phyloP scores from a whole-genome alignment of 2,888 invertebrate genomes.

The Conchocele bisecta region DNA sequence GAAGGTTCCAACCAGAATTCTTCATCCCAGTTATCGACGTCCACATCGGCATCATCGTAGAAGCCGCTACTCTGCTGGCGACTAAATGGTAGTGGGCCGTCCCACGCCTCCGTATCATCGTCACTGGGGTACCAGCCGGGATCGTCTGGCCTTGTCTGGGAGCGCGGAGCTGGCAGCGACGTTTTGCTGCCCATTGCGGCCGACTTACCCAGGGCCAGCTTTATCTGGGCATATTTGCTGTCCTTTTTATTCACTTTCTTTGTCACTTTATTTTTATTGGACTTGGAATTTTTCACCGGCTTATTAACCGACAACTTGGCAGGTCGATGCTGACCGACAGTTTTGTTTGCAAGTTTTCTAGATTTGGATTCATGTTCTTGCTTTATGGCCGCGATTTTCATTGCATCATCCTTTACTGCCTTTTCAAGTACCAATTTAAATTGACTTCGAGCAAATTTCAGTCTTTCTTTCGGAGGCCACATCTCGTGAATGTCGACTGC shows the following conservation, averaged over 20 bases:
- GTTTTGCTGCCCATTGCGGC: not conserved
- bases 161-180: not conserved
- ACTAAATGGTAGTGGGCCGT: constrained; percentile 41
- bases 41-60: constrained; percentile 24
- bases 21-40: constrained; percentile 32
- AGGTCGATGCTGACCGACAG: too few species aligned
- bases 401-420: constrained; percentile 57
- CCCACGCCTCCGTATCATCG: constrained; percentile 32
- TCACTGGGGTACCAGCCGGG: constrained; percentile 50
- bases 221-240: constrained; percentile 62
- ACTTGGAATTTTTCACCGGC: not conserved
- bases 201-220: constrained; percentile 58
- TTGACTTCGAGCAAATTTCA: constrained; percentile 66
- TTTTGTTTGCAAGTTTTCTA: not conserved
- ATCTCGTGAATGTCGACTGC: too few species aligned
- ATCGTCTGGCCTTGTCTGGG: not conserved
- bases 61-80: constrained; percentile 23
- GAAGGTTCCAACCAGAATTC: too few species aligned
- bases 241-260: constrained; percentile 25
- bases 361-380: too few species aligned
- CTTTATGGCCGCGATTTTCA: not conserved
- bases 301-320: not conserved
- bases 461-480: constrained; percentile 65
- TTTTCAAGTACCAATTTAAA: constrained; percentile 61
- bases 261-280: not conserved